A percentile compares a stretch with the other conserved stretches of the same genome.
Conservation (phyloP, 2,888 invertebrate species). For the Chrysomela aeneicollis region DNA sequence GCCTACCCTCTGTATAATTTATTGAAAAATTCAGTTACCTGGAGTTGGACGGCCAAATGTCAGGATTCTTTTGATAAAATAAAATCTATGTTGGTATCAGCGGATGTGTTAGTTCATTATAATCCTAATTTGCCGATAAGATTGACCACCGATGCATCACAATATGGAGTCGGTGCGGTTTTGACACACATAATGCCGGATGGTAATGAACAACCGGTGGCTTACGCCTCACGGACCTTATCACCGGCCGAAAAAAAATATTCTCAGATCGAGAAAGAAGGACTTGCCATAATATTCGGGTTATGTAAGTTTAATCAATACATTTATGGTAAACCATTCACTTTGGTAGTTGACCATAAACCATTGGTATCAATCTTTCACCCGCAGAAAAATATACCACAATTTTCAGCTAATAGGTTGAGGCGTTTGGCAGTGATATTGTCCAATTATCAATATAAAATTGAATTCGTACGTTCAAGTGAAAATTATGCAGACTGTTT, state of each 20-base stretch:
- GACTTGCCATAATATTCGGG: constrained; percentile 19
- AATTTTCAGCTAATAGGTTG: constrained; percentile 23
- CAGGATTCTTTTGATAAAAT: constrained; percentile 11
- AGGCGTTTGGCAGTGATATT: constrained; percentile 24
- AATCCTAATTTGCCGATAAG: constrained; percentile 18
- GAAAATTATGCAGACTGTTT: constrained; percentile 15
- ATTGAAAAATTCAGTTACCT: constrained; percentile 7
- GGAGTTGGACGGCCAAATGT: constrained; percentile 10
- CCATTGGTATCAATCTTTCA: constrained; percentile 20
- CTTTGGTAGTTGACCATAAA: constrained; percentile 16
- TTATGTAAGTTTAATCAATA: too few relatives aligned
- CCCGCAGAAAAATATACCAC: constrained; percentile 13
- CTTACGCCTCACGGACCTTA: constrained; percentile 19
- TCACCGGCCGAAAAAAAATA: constrained; percentile 25
- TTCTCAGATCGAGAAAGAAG: constrained; percentile 17
- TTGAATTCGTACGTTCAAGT: constrained; percentile 4
- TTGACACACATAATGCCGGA: constrained; percentile 43
- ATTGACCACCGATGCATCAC: constrained; percentile 25
- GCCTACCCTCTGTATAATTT: constrained; percentile 32
- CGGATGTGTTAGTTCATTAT: constrained; percentile 29
- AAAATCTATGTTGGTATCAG: constrained; percentile 17
- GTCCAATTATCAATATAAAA: constrained; percentile 19
- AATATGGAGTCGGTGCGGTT: constrained; percentile 46
- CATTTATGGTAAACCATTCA: constrained; percentile 22
- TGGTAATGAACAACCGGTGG: constrained; percentile 43